Base-by-base conservation (phyloP, 1,140 invertebrate genomes). In the Vanessa atalanta region DNA sequence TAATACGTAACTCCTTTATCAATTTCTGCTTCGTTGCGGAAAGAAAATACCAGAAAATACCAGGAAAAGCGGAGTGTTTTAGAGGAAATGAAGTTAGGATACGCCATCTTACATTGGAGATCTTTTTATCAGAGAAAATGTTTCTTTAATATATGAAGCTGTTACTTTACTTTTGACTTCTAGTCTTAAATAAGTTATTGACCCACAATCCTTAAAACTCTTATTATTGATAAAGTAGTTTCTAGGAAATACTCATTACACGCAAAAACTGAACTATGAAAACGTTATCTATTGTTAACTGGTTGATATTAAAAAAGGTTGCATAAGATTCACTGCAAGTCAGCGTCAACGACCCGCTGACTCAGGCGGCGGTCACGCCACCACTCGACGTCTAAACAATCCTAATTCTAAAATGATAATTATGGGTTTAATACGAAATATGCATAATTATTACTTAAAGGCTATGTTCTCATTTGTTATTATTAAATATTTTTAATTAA, bases 281-380 rank as follows among this genome's bases (percentile, higher is more conserved):
- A 55, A 20, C 16, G n/a, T 23, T n/a, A 20, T 43, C 37, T 57
- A 23, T 12, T 31, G 26, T 31, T 57, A 57, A 13, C 6, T 9
- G 12, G 2, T 57, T 2, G 55, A 20, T 57, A 16, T 51, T 37
- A 61, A 61, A 57, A 67, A 67, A 68, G 26, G 43, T 68, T 68
- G 66, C 37, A 60, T 68, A 47, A 47, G 53, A 43, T 61, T 43
- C n/a, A 47, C 13, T 8, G 23, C 65, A 53, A 67, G 65, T 55
- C 26, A 68, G 66, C 66, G 53, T 68, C 66, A 68, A 68, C 37
- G 37, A 68, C 66, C 66, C 16, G 66, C 66, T 68, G 66, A 68
- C 26, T 57, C 66, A 68, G 53, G 16, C 51, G 51, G 15, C 50
- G 50, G 31, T 68, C 66, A 57, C 66, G 66, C 66, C 66, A 68